Conservation (phyloP, 1,140 invertebrate species). For the Penaeus vannamei region DNA sequence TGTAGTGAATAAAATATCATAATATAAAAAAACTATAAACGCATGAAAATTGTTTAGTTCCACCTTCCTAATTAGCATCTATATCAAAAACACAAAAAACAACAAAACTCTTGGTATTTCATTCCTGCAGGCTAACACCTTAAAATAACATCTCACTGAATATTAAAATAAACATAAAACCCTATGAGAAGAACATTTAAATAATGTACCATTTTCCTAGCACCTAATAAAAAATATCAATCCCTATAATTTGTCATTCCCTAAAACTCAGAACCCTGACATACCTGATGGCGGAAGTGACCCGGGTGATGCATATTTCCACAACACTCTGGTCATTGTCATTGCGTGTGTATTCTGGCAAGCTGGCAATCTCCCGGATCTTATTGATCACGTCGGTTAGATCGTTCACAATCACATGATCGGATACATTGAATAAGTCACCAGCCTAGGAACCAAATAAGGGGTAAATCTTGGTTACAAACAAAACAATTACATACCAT, state of each 20-base stretch:
- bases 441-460: conserved; percentile 77
- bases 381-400: conserved; percentile 84
- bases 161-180: too few relatives aligned
- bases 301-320: conserved; percentile 91
- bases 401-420: conserved; percentile 88
- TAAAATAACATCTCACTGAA: too few relatives aligned
- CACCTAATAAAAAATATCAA: too few relatives aligned
- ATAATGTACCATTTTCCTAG: too few relatives aligned
- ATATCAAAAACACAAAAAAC: too few relatives aligned
- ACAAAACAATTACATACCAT: too few relatives aligned
- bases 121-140: too few relatives aligned
- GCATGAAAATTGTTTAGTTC: neutral
- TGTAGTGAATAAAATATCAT: conserved; percentile 70
- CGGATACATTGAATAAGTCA: conserved; percentile 89
- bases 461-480: neutral
- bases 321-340: conserved; percentile 94
- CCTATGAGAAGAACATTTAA: too few relatives aligned
- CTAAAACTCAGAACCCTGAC: neutral
- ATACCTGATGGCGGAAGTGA: conserved; percentile 86
- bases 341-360: conserved; percentile 85
- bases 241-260: too few relatives aligned
- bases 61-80: too few relatives aligned
- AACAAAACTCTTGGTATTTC: too few relatives aligned
- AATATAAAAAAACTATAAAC: conserved; percentile 14
- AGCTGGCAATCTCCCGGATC: conserved; percentile 85